These are phyloP conservation scores for Eustalomyia histrio DNA, from an alignment of 2,888 invertebrate species.

Conservation along the genomic window DNA sequence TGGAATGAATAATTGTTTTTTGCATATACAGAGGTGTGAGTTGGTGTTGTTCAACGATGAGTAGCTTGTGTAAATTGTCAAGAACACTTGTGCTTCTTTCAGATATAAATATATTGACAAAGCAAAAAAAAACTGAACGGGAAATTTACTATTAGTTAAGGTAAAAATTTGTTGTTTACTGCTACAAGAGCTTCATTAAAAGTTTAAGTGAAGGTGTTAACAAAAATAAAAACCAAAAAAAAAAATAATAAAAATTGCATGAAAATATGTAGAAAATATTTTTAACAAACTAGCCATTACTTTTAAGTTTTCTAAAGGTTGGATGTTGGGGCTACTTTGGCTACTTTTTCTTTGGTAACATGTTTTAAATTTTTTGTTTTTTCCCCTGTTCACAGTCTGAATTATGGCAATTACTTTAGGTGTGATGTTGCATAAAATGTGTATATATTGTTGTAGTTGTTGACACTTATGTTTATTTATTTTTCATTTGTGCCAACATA, in stretches of 20 bases:
- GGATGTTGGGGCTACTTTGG: background rate
- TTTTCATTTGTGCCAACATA: conserved; percentile 43
- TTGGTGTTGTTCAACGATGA: conserved; percentile 24
- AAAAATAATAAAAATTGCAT: no score
- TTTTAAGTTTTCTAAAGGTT: background rate
- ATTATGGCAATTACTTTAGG: conserved; percentile 56
- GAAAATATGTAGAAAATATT: conserved; percentile 17
- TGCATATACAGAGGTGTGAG: background rate
- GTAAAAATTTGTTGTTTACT: background rate
- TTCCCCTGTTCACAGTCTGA: conserved; percentile 20
- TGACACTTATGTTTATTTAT: conserved; percentile 55
- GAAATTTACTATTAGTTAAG: conserved; percentile 28
- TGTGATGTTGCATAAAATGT: conserved; percentile 46
- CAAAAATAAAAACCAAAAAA: no score
- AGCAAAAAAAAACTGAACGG: conserved; percentile 1
- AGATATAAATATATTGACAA: background rate
- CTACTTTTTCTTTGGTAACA: background rate
- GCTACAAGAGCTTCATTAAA: conserved; percentile 40
- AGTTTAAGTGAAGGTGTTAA: conserved; percentile 31
- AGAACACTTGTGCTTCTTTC: conserved; percentile 55
- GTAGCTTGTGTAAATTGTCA: conserved; percentile 55
- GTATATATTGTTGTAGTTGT: conserved; percentile 1
- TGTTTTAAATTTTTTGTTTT: conserved; percentile 19
- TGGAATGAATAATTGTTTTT: conserved; percentile 59
- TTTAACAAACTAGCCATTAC: background rate